These are phyloP conservation scores for Calidris pygmaea DNA, from an alignment of 2,113 vertebrate species.

Conservation along the genomic window DNA sequence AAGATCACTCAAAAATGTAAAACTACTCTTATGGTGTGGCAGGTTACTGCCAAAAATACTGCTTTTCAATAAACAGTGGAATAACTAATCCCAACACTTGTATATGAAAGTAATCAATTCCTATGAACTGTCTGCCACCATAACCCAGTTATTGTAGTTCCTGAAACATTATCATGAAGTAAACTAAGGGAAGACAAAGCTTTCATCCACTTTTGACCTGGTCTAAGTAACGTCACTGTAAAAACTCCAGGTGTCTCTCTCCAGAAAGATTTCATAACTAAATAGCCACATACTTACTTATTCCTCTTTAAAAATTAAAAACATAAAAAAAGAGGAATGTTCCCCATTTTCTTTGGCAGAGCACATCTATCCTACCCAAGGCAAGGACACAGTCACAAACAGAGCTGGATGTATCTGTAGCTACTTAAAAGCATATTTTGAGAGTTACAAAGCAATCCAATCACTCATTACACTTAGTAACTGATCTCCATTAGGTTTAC, in stretches of 20 bases:
- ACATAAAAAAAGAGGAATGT: neutral
- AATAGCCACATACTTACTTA: neutral
- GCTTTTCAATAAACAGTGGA: neutral
- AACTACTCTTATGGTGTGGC: neutral
- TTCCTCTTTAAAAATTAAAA: neutral
- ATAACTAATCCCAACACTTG: neutral
- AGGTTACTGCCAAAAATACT: neutral
- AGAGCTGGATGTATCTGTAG: neutral
- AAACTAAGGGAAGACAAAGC: neutral
- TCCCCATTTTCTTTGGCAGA: neutral
- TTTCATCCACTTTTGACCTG: neutral
- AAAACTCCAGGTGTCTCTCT: neutral
- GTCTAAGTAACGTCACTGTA: neutral
- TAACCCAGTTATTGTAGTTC: neutral
- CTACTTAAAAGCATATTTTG: neutral
- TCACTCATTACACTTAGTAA: neutral
- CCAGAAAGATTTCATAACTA: neutral
- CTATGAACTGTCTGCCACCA: neutral
- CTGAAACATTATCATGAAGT: neutral
- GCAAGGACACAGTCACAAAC: neutral
- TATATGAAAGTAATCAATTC: neutral
- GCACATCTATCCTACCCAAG: neutral
- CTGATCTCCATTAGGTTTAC: neutral
- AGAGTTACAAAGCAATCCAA: neutral
- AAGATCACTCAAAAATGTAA: neutral